Evolutionary conservation across 2,888 invertebrate genomes (phyloP), one percentile per base, ranked within the genome.

Genomic region (Aspidiotus rigidus): DNA sequence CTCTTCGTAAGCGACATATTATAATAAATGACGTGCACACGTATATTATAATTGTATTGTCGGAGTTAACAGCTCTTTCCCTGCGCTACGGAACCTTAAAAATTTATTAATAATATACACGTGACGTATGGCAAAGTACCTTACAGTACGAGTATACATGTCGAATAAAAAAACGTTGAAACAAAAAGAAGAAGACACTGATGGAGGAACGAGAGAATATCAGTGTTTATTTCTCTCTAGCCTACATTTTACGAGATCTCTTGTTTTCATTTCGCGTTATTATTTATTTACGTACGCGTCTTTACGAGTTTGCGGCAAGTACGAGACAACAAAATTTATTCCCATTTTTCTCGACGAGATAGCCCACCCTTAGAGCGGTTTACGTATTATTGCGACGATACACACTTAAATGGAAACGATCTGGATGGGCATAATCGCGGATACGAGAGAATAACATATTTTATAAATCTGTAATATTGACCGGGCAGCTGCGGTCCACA

Each of bases 1-100:
- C n/a, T 49, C 49, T 11, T 6, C 49, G 49, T 55, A n/a, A 55
- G 40, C 28, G 64, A 40, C 64, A 64, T 55, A 55, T 28, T 28
- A 28, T 64, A 64, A 64, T 64, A 64, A 64, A 64, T 64, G 64
- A 55, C 64, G 64, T 64, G 55, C 64, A 64, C 64, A 55, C 55
- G 55, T 49, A 49, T n/a, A 49, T 28, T 64, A 64, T 64, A 64
- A 64, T 64, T 55, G 55, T 64, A 55, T 55, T 55, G 64, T 53
- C 55, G 54, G 55, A 64, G 41, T 55, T 53, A 64, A 55, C 11
- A 13, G 49, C 49, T 49, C 49, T 49, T 49, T n/a, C 55, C 55
- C 55, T 39, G 16, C 41, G 13, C 41, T 55, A 55, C 62, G 42
- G 44, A 62, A 17, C 42, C 62, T 62, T 55, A 39, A 53, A 64